phyloP scores from a whole-genome alignment of 2,113 vertebrate species.

The Herpailurus yagouaroundi region DNA sequence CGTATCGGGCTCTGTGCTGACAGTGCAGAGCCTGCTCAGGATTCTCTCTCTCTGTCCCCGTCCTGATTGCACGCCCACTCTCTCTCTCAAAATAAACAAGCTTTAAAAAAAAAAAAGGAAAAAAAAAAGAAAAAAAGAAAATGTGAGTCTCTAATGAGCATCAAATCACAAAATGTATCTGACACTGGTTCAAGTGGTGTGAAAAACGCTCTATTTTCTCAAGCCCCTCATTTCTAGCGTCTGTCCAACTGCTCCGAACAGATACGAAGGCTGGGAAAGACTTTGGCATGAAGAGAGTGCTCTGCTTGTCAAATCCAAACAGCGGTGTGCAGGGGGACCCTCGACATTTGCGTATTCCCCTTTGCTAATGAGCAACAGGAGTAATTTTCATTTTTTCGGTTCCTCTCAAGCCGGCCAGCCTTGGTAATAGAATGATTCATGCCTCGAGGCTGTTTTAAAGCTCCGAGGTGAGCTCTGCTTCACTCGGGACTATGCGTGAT shows the following conservation, averaged over 20 bases:
- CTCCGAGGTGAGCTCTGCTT: background rate
- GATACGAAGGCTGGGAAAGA: background rate
- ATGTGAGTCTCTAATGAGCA: background rate
- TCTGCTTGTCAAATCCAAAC: background rate
- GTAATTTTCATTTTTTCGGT: slow-evolving; percentile 68
- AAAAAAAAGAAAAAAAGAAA: background rate
- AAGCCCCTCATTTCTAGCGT: background rate
- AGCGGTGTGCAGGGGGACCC: background rate
- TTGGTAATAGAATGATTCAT: slow-evolving; percentile 48
- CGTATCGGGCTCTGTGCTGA: too few relatives aligned
- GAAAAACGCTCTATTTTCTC: background rate
- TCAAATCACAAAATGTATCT: background rate
- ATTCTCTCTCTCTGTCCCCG: too few relatives aligned
- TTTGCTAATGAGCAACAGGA: slow-evolving; percentile 16
- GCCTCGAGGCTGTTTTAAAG: background rate
- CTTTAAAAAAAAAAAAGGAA: background rate
- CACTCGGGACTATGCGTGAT: background rate
- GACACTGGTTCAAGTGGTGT: background rate
- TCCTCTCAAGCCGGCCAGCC: slow-evolving; percentile 57
- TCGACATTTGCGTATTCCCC: slow-evolving; percentile 39
- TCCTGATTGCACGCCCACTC: too few relatives aligned
- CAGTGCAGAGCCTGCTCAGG: too few relatives aligned
- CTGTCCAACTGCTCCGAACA: background rate
- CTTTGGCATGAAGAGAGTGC: background rate
- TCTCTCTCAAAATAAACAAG: too few relatives aligned